Evolutionary conservation across 2,888 invertebrate species (phyloP).

Genomic region (Harpalus rubripes): DNA sequence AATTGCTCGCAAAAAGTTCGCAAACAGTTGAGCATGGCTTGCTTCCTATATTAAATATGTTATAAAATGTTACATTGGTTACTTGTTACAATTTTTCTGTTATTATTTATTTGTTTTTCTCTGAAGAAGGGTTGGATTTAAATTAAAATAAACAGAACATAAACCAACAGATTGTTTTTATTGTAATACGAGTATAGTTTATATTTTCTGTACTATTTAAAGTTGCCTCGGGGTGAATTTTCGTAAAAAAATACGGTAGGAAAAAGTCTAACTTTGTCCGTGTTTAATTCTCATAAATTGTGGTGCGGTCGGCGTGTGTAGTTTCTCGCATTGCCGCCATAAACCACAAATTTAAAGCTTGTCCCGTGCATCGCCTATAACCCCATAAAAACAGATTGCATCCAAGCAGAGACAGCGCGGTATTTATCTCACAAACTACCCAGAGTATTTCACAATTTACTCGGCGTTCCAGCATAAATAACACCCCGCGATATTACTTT

Average conservation of each 20-base stretch:
- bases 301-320: neutral
- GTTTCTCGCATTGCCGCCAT: neutral
- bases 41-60: no score
- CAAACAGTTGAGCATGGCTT: no score
- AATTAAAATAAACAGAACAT: no score
- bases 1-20: no score
- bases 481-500: slow-evolving; percentile 25
- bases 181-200: no score
- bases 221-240: neutral
- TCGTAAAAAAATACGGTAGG: neutral
- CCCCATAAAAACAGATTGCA: slow-evolving; percentile 49
- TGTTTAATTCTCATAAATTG: slow-evolving; percentile 2
- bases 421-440: slow-evolving; percentile 38
- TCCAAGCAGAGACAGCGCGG: slow-evolving; percentile 4
- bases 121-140: no score
- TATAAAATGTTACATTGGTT: no score
- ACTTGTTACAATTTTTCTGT: no score
- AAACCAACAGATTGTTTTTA: no score
- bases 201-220: no score
- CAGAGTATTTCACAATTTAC: slow-evolving; percentile 42
- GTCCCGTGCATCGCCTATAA: slow-evolving; percentile 31
- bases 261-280: neutral
- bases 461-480: slow-evolving; percentile 18
- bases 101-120: no score
- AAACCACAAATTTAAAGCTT: slow-evolving; percentile 46